Evolutionary conservation across 2,113 vertebrate genomes (phyloP).

Genomic region (Nematolebias whitei): DNA sequence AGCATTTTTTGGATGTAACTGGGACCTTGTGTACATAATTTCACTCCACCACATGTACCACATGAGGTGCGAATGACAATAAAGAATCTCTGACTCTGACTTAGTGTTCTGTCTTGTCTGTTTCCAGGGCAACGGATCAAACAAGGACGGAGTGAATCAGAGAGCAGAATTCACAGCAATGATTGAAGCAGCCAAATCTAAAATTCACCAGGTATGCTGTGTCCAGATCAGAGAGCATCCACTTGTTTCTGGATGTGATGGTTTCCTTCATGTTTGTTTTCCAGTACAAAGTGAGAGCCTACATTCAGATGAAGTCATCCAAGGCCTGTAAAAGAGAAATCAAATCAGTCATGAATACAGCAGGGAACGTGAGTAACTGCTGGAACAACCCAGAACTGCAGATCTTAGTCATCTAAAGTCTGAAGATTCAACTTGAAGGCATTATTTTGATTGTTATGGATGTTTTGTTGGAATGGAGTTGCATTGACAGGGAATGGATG

Average conservation of each 20-base stretch:
- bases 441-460: too few species aligned
- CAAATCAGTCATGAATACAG: conserved; percentile 99
- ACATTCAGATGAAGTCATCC: conserved; percentile 98
- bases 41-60: too few species aligned
- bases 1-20: too few species aligned
- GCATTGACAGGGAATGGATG: too few species aligned
- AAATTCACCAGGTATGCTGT: conserved; percentile 90
- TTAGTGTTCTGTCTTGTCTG: neutral
- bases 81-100: too few species aligned
- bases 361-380: conserved; percentile 90
- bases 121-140: conserved; percentile 83
- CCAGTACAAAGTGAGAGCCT: conserved; percentile 98
- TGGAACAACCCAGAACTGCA: neutral
- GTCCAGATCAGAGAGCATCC: accelerated
- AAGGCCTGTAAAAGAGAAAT: conserved; percentile 99
- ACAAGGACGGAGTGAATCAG: conserved; percentile 85
- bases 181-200: conserved; percentile 93
- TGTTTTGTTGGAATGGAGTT: too few species aligned
- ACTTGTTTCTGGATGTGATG: neutral
- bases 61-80: too few species aligned
- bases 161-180: conserved; percentile 88
- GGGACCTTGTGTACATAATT: too few species aligned
- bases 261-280: conserved; percentile 5
- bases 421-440: too few species aligned
- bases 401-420: neutral